Conservation (phyloP, 2,888 invertebrate genomes). For the Drosophila putrida region DNA sequence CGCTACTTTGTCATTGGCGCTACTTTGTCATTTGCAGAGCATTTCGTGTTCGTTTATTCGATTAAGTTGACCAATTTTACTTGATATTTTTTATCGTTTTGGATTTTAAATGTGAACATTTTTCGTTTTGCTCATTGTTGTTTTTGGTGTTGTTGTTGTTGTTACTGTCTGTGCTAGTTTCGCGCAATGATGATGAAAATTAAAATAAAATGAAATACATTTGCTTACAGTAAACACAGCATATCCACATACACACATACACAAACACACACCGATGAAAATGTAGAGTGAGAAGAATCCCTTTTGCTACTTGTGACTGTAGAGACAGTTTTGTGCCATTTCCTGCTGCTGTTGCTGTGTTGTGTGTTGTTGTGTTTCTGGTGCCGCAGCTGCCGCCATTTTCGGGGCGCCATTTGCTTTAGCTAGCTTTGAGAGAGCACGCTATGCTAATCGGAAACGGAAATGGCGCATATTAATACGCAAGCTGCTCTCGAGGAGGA, state of each 20-base stretch:
- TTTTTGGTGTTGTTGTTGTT: slow-evolving; percentile 25
- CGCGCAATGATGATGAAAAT: slow-evolving; percentile 81
- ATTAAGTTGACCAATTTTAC: slow-evolving; percentile 25
- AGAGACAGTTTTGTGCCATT: slow-evolving; percentile 76
- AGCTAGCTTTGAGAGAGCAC: slow-evolving; percentile 44
- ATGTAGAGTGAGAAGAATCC: slow-evolving; percentile 28
- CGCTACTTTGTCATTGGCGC: too few species aligned
- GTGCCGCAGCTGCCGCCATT: slow-evolving; percentile 75
- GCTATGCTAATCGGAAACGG: slow-evolving; percentile 82
- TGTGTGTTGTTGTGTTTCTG: slow-evolving; percentile 33
- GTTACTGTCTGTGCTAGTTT: slow-evolving; percentile 70
- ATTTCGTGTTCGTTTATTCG: slow-evolving; percentile 26
- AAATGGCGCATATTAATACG: slow-evolving; percentile 82
- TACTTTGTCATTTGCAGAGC: slow-evolving; percentile 28
- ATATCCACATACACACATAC: slow-evolving; percentile 12
- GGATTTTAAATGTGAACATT: slow-evolving; percentile 77
- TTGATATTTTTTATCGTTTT: slow-evolving; percentile 75
- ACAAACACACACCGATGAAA: slow-evolving; percentile 10
- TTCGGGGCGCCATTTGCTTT: slow-evolving; percentile 64
- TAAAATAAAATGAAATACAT: slow-evolving; percentile 81
- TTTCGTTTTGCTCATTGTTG: slow-evolving; percentile 49
- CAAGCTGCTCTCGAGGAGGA: slow-evolving; percentile 77
- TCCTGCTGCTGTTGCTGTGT: slow-evolving; percentile 67
- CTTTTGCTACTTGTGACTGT: slow-evolving; percentile 50
- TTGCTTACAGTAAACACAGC: slow-evolving; percentile 62